These are phyloP conservation scores for Tetragnatha versicolor DNA, from an alignment of 1,140 invertebrate genomes.

Conservation along the genomic window DNA sequence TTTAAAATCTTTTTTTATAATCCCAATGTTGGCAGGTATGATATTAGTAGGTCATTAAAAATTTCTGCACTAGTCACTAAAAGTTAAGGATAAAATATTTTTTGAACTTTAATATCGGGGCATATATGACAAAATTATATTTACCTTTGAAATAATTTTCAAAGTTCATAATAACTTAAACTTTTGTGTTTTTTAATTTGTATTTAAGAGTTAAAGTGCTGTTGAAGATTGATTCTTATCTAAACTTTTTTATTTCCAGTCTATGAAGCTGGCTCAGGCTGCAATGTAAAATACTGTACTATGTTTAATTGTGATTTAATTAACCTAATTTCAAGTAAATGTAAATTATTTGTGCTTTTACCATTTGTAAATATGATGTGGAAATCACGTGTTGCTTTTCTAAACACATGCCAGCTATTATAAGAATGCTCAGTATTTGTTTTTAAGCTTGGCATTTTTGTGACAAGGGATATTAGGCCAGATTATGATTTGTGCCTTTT, in stretches of 20 bases:
- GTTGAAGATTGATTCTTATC: too few relatives aligned
- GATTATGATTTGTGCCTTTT: slow-evolving; percentile 37
- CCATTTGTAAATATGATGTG: neutral
- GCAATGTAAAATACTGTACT: slow-evolving; percentile 19
- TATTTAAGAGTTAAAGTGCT: too few relatives aligned
- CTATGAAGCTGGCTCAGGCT: slow-evolving; percentile 45
- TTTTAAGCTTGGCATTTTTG: neutral
- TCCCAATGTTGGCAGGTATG: too few relatives aligned
- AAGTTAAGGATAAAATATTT: too few relatives aligned
- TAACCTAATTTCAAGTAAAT: neutral
- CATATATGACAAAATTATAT: too few relatives aligned
- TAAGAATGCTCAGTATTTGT: neutral
- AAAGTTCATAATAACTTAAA: too few relatives aligned
- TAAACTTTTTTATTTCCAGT: slow-evolving; percentile 31
- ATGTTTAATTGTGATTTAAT: neutral
- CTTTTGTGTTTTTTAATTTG: too few relatives aligned
- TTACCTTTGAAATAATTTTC: too few relatives aligned
- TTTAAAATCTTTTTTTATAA: too few relatives aligned
- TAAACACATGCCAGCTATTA: neutral
- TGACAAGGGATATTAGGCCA: neutral
- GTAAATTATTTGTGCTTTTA: neutral
- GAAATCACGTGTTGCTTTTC: neutral
- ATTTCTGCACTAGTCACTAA: too few relatives aligned
- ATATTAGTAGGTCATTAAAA: too few relatives aligned
- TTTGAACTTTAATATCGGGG: too few relatives aligned